Conservation (phyloP, 2,113 vertebrate species). For the Ammodytes dubius region DNA sequence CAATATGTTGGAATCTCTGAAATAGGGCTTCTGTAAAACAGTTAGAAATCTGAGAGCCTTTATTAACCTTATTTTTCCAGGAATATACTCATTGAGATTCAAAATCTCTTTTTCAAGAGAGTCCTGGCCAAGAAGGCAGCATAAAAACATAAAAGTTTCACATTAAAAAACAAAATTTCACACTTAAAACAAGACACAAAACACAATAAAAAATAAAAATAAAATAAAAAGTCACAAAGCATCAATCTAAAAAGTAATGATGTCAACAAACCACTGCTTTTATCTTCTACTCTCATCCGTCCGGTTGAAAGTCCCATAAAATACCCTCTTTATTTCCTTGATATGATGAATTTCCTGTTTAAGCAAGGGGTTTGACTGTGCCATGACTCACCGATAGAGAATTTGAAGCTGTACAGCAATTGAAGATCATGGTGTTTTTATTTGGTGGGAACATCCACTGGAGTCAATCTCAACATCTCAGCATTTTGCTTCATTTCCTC, state of each 20-base stretch:
- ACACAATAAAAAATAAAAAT: no score
- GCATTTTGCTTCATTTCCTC: background rate
- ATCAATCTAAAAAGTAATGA: no score
- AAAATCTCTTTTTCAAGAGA: no score
- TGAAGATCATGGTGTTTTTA: background rate
- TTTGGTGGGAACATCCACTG: background rate
- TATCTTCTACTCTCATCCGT: background rate
- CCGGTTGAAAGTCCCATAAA: background rate
- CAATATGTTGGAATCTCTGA: no score
- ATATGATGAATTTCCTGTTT: conserved; percentile 5
- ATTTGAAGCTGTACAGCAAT: background rate
- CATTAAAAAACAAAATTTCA: no score
- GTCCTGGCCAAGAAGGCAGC: no score
- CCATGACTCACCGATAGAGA: conserved; percentile 13
- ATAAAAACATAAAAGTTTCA: no score
- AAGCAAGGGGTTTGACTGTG: conserved; percentile 3
- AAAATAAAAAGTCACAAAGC: no score
- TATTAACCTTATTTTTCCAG: no score
- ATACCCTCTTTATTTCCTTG: conserved; percentile 1
- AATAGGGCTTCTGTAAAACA: background rate
- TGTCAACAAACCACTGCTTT: conserved; percentile 5
- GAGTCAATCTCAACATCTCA: background rate
- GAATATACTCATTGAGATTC: no score
- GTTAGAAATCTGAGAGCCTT: background rate
- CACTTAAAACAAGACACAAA: no score